Base-by-base conservation (phyloP, 2,888 invertebrate species). In the Temnothorax rugatulus region DNA sequence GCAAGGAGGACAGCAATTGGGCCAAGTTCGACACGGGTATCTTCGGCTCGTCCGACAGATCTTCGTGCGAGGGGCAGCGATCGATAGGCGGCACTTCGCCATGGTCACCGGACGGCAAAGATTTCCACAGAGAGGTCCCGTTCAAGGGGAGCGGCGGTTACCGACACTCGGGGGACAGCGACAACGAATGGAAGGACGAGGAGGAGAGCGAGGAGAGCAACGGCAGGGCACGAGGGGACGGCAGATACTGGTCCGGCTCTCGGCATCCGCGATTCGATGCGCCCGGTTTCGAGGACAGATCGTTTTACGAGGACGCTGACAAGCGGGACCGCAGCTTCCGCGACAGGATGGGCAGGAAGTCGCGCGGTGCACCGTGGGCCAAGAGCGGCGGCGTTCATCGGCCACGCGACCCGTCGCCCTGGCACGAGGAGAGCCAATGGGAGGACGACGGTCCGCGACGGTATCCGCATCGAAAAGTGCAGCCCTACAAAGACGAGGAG, bases 41-140 rank as follows among this genome's bases (percentile, higher is more conserved):
- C 2, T 93, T 94, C 59, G 92, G 92, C 41, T 92, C 93, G 2
- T 77, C 77, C 25, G 94, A 94, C 41, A 94, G 93, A 87, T 93
- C 93, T 1, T 92, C 93, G 1, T 91, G 92, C 66, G 94, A 94
- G 15, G 93, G 92, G 1, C 91, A 92, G 7, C 92, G 91, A 7
- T 94, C 93, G 13, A 88, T 94, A 4, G 94, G 94, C 8, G 95
- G 94, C 0, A 97, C 97, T 3, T 97, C 97, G 1, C 97, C 97
- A 0, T 97, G 97, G 96, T 98, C 98, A 0, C 97, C 97, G 0
- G 98, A 98, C 95, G 97, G 97, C 0, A 96, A 96, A 76, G 96
- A 97, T 87, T 96, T 96, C 76, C 95, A 95, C 21, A 95, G 95
- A 71, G 95, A 95, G 47, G 93, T 95, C 0, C 92, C 95, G 2